Evolutionary conservation across 2,113 vertebrate species (phyloP), one percentile per base, ranked within the genome.

Genomic region (Syngnathus scovelli): DNA sequence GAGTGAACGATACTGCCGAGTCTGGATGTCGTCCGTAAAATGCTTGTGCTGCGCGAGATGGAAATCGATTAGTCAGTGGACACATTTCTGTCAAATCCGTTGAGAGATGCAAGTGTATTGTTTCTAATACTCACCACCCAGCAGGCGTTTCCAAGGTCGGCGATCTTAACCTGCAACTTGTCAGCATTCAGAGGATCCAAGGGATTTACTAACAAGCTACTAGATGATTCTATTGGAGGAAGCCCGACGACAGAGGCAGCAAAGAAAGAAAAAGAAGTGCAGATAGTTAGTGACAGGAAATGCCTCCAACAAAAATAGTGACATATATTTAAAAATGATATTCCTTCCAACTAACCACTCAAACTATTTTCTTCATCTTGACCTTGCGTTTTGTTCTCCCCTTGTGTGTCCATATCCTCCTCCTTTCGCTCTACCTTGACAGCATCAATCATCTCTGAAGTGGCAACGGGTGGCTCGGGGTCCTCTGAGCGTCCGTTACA

Each of bases 1-100:
- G 74, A 98, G 81, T 36, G 94, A 95, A 0, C 97, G 93, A 75
- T 99, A 99, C 78, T 99, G 97, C 16, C 96, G 89, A 0, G 96
- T 99, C 87, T 99, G 96, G 87, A 99, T 99, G 82, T 98, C 96
- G 41, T 99, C 96, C 7, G 95, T 98, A 86, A 98, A 99, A 82
- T 99, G 96, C 82, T 97, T 98, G 85, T 98, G 90, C 95, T 98
- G 71, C 43, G 52, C 43, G 0, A 78, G 61, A 46, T 19, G 54
- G 46, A 58, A 56, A 33, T 41, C 0, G 54, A 43, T 23, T 5
- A 56, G 27, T 51, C 12, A 18, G 5, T 19, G 44, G 1, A 27
- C 13, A 33, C 16, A 49, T 49, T 36, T 46, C 23, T 27, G 12
- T 37, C 21, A 51, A 62, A 71, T 0, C 0, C 21, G 1, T 18